phyloP scores from a whole-genome alignment of 1,140 invertebrate species.

The Drosophila hydei region DNA sequence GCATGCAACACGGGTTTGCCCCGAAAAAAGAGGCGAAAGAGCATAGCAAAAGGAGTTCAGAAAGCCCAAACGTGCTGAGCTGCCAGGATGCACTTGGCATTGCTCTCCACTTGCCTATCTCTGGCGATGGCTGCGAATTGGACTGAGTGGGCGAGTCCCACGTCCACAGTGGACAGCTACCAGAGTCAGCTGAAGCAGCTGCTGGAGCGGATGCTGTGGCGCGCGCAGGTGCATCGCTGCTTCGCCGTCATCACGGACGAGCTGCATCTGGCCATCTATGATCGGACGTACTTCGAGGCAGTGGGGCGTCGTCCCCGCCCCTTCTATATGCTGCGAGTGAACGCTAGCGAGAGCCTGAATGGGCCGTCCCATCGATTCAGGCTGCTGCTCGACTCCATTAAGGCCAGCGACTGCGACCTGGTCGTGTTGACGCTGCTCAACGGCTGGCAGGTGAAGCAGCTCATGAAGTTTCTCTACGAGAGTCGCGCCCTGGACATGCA shows the following conservation, averaged over 20 bases:
- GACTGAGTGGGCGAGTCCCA: background rate
- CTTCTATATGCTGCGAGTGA: constrained; percentile 50
- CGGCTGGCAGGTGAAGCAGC: constrained; percentile 87
- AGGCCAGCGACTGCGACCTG: constrained; percentile 87
- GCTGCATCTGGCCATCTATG: constrained; percentile 57
- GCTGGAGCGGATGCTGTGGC: constrained; percentile 51
- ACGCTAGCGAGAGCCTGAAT: constrained; percentile 87
- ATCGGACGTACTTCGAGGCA: constrained; percentile 51
- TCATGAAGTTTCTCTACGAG: constrained; percentile 89
- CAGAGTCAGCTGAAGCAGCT: constrained; percentile 41
- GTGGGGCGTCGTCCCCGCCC: constrained; percentile 26
- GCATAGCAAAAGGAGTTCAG: background rate
- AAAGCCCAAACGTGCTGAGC: constrained; percentile 11
- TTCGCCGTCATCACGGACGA: constrained; percentile 74
- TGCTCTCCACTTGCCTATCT: constrained; percentile 16
- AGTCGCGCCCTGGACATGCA: constrained; percentile 88
- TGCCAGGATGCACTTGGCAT: constrained; percentile 46
- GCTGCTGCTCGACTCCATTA: constrained; percentile 85
- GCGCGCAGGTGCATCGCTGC: constrained; percentile 59
- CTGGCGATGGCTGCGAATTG: constrained; percentile 10
- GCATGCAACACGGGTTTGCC: constrained; percentile 2
- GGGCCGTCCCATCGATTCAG: constrained; percentile 86
- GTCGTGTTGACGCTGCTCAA: constrained; percentile 91
- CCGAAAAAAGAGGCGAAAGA: background rate
- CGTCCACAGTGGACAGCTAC: constrained; percentile 29